Conservation (phyloP, 2,888 invertebrate species). For the Clivina fossor region DNA sequence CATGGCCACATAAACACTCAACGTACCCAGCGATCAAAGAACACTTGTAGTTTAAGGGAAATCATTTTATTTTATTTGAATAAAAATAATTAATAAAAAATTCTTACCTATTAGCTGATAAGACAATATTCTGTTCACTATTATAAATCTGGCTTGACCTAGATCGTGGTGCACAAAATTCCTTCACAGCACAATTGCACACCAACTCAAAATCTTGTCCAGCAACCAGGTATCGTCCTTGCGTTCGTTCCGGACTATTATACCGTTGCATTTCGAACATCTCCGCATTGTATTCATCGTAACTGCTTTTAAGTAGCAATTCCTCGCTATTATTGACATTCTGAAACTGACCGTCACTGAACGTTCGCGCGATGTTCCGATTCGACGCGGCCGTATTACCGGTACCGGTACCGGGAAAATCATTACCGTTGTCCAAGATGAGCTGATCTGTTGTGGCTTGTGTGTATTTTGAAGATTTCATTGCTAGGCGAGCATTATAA, state of each 20-base stretch:
- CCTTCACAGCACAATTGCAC: constrained; percentile 48
- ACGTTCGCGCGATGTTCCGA: constrained; percentile 42
- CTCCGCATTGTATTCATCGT: constrained; percentile 39
- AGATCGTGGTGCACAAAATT: constrained; percentile 35
- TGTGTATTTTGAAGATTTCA: constrained; percentile 52
- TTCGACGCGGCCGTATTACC: constrained; percentile 44
- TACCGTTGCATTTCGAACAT: constrained; percentile 43
- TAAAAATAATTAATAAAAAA: neutral
- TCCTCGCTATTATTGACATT: constrained; percentile 47
- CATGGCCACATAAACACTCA: no score
- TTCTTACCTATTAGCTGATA: constrained; percentile 37
- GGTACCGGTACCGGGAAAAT: constrained; percentile 5
- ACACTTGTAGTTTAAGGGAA: no score
- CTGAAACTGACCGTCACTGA: constrained; percentile 37
- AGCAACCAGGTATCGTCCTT: constrained; percentile 41
- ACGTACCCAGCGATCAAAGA: no score
- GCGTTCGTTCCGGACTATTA: constrained; percentile 45
- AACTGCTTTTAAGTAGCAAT: constrained; percentile 44
- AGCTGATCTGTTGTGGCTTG: constrained; percentile 44
- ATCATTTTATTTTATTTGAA: no score
- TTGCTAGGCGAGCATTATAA: constrained; percentile 35
- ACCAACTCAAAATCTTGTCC: constrained; percentile 47
- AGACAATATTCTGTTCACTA: constrained; percentile 46
- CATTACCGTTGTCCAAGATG: constrained; percentile 6
- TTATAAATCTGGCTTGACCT: constrained; percentile 42